Evolutionary conservation across 2,113 vertebrate species (phyloP).

Genomic region (Paramormyrops kingsleyae): DNA sequence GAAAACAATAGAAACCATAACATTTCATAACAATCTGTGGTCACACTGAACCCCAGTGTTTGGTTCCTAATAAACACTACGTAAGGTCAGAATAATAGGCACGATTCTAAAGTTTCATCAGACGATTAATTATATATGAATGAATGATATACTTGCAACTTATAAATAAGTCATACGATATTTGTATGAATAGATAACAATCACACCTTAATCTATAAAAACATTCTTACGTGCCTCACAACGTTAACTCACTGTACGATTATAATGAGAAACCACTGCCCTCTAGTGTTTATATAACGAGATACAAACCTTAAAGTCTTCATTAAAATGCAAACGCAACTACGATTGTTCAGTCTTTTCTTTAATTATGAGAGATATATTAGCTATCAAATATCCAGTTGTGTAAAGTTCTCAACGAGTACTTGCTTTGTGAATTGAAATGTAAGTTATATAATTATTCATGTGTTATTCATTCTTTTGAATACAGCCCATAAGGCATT

Average conservation of each 20-base stretch:
- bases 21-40: neutral
- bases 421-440: neutral
- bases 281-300: conserved; percentile 47
- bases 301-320: conserved; percentile 2
- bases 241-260: neutral
- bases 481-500: neutral
- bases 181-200: neutral
- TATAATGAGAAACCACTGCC: conserved; percentile 44
- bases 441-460: neutral
- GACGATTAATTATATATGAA: neutral
- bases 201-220: neutral
- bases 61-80: neutral
- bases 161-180: neutral
- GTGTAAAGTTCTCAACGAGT: neutral
- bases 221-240: neutral
- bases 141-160: neutral
- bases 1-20: neutral
- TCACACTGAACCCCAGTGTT: neutral
- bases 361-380: neutral
- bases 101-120: neutral
- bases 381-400: neutral
- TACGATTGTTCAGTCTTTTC: neutral
- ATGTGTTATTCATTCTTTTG: neutral
- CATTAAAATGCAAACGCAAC: neutral
- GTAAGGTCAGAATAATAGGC: neutral